Percentiles rank a stretch among this genome's conserved stretches.
phyloP scores from a whole-genome alignment of 2,113 vertebrate genomes.

The Colius striatus region DNA sequence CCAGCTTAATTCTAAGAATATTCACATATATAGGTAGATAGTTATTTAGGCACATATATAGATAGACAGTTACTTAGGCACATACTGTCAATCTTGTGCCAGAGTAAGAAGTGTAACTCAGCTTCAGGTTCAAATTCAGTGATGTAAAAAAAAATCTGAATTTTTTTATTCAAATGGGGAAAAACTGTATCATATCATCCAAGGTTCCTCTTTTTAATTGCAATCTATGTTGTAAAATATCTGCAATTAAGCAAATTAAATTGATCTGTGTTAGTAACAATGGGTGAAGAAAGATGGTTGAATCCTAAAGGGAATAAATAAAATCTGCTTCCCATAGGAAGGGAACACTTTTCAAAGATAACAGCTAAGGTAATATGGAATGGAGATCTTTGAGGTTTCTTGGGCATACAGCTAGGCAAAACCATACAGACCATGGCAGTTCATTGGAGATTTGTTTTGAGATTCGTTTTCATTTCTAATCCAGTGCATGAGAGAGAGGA shows the following conservation, averaged over 20 bases:
- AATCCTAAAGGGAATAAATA: background rate
- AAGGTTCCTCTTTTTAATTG: background rate
- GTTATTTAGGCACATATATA: background rate
- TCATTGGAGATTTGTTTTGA: conserved; percentile 3
- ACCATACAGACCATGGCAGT: background rate
- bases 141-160: background rate
- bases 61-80: background rate
- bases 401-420: background rate
- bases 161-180: background rate
- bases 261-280: background rate
- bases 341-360: background rate
- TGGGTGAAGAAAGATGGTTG: background rate
- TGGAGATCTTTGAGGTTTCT: background rate
- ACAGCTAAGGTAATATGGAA: background rate
- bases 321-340: background rate
- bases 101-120: background rate
- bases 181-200: background rate
- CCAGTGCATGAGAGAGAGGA: background rate
- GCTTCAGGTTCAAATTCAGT: background rate
- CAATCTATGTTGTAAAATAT: conserved; percentile 6
- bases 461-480: conserved; percentile 41
- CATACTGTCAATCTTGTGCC: background rate
- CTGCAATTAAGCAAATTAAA: background rate
- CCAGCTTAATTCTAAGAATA: background rate
- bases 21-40: background rate